Conservation (phyloP, 2,888 invertebrate genomes). For the Ganaspis brasiliensis region DNA sequence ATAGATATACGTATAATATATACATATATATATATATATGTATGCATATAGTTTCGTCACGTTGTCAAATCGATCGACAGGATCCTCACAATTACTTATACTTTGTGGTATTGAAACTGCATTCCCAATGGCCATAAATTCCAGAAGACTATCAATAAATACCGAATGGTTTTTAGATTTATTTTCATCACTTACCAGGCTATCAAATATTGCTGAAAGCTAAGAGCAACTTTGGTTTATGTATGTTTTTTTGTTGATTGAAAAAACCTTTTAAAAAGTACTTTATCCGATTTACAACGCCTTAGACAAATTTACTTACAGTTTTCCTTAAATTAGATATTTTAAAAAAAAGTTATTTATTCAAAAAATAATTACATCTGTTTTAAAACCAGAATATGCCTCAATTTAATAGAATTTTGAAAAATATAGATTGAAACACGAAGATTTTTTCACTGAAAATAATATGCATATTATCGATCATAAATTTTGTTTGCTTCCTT, state of each 20-base stretch:
- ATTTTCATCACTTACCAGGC: not conserved
- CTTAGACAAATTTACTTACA: not conserved
- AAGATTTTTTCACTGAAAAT: not conserved
- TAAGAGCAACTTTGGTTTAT: not conserved
- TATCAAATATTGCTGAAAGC: conserved; percentile 3
- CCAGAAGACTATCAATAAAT: conserved; percentile 2
- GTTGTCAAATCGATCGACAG: conserved; percentile 13
- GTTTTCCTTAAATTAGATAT: too few species aligned
- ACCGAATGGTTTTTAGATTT: not conserved
- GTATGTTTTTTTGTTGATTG: not conserved
- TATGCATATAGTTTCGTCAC: not conserved
- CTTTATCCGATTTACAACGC: too few species aligned
- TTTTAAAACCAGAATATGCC: too few species aligned
- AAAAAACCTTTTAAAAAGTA: not conserved
- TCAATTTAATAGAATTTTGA: not conserved
- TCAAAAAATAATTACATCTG: too few species aligned
- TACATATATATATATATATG: not conserved
- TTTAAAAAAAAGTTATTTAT: too few species aligned
- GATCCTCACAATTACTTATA: conserved; percentile 31
- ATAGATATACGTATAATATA: not conserved
- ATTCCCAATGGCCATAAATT: conserved; percentile 19
- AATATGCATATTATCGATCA: conserved; percentile 12
- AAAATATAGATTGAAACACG: not conserved
- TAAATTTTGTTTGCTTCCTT: conserved; percentile 8
- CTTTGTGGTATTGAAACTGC: conserved; percentile 27